Conservation (phyloP, 2,888 invertebrate genomes). For the Sepiola atlantica region DNA sequence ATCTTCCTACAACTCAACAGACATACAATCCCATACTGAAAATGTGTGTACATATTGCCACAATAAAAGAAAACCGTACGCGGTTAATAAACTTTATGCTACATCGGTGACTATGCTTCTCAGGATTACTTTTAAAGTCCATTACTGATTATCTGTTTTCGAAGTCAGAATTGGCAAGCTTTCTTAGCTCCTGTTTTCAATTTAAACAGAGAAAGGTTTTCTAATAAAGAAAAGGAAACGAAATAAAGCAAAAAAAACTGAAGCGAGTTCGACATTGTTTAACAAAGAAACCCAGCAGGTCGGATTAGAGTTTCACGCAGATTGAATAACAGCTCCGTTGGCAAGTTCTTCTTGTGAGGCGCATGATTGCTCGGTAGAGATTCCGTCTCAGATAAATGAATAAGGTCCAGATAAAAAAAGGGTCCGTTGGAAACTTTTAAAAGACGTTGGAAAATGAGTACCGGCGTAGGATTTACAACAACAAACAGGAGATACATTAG, state of each 20-base stretch:
- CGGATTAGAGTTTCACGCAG: neutral
- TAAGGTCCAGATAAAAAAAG: neutral
- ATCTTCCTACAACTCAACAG: too few relatives aligned
- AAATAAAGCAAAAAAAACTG: neutral
- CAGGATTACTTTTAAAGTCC: neutral
- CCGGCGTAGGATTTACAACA: neutral
- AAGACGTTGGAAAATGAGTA: neutral
- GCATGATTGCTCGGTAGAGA: neutral
- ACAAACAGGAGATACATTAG: neutral
- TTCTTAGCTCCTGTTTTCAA: neutral
- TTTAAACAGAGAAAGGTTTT: neutral
- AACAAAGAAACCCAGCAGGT: neutral
- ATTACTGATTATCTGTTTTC: neutral
- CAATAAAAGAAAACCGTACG: too few relatives aligned
- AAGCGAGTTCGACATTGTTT: neutral
- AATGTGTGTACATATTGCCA: too few relatives aligned
- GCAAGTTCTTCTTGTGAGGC: neutral
- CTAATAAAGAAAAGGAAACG: neutral
- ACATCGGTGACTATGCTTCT: neutral
- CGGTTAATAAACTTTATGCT: too few relatives aligned
- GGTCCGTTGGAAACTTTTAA: neutral
- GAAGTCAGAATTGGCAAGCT: neutral
- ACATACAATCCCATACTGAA: too few relatives aligned
- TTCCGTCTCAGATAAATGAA: neutral
- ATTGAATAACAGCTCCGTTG: neutral